Evolutionary conservation across 2,888 invertebrate genomes (phyloP).

Genomic region (Acronicta psi): DNA sequence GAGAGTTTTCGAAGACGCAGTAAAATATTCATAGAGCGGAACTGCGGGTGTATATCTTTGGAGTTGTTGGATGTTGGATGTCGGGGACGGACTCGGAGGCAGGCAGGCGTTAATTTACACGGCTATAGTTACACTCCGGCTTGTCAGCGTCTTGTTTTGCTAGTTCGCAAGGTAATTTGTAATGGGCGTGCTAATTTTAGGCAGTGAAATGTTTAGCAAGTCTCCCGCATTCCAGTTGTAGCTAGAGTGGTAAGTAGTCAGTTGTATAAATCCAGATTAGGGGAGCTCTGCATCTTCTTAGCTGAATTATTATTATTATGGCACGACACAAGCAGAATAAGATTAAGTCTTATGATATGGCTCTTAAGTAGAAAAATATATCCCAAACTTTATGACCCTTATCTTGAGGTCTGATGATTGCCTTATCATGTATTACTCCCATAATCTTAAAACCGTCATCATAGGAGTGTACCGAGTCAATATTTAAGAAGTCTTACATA

Average conservation of each 20-base stretch:
- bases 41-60: slow-evolving; percentile 45
- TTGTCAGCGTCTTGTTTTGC: slow-evolving; percentile 32
- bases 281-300: too few species aligned
- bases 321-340: too few species aligned
- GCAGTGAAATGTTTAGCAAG: slow-evolving; percentile 6
- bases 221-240: not conserved
- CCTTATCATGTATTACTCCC: too few species aligned
- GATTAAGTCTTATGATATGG: too few species aligned
- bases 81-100: slow-evolving; percentile 26
- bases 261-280: too few species aligned
- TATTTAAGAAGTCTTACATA: too few species aligned
- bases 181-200: slow-evolving; percentile 40
- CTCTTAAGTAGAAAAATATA: too few species aligned
- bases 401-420: too few species aligned
- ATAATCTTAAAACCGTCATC: too few species aligned
- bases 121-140: slow-evolving; percentile 41
- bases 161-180: slow-evolving; percentile 42
- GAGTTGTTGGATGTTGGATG: slow-evolving; percentile 34
- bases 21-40: slow-evolving; percentile 55
- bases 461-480: too few species aligned
- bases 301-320: too few species aligned
- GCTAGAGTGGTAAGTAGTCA: not conserved
- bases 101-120: slow-evolving; percentile 44
- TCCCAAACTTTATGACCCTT: too few species aligned
- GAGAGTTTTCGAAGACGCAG: slow-evolving; percentile 34